phyloP scores from a whole-genome alignment of 2,797 vertebrate species.

The Xiphophorus birchmanni region DNA sequence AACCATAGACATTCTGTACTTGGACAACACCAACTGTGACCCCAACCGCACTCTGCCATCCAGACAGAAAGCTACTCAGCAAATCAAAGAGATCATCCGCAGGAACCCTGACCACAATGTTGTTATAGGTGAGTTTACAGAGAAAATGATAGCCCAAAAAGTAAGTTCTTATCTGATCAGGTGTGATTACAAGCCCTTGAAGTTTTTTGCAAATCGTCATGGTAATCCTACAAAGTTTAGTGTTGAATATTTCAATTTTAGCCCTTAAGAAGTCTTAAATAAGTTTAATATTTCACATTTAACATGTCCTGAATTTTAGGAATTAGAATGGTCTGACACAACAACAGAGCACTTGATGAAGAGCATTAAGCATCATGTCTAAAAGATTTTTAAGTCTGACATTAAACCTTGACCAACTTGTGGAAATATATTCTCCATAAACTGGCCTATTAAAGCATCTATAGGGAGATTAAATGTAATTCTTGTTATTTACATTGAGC shows the following conservation, averaged over 20 bases:
- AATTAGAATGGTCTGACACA: no score
- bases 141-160: neutral
- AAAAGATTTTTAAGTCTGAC: neutral
- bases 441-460: neutral
- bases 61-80: slow-evolving; percentile 83
- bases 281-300: neutral
- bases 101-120: slow-evolving; percentile 84
- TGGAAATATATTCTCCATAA: neutral
- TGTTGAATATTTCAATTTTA: neutral
- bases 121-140: slow-evolving; percentile 84
- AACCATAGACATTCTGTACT: slow-evolving; percentile 90
- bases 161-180: neutral
- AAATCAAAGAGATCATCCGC: slow-evolving; percentile 89
- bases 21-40: slow-evolving; percentile 96
- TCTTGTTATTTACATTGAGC: neutral
- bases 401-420: neutral
- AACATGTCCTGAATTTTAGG: neutral
- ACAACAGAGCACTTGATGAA: neutral
- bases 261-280: neutral
- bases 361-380: neutral
- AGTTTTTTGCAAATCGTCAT: neutral
- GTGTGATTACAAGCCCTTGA: neutral
- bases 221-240: neutral
- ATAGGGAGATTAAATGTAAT: neutral
- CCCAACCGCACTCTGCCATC: slow-evolving; percentile 85